Evolutionary conservation across 2,888 invertebrate species (phyloP), one percentile per base, ranked within the genome.

Genomic region (Caenorhabditis sulstoni): DNA sequence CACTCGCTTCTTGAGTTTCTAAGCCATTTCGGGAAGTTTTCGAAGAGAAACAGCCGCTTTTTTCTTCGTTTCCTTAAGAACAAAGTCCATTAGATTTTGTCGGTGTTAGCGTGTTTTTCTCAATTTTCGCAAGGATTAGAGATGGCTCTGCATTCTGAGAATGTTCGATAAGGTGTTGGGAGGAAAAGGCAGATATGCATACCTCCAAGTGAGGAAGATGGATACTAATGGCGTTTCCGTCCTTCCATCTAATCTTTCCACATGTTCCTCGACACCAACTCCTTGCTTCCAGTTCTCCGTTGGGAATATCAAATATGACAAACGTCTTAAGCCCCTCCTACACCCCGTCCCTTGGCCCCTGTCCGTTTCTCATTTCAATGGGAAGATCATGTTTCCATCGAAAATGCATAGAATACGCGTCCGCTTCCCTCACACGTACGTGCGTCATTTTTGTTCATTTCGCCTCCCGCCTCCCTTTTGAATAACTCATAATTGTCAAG

Each of bases 361-460:
- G 3, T 29, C n/a, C n/a, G 29, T 61, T 70, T 53, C 57, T 57
- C 57, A 57, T 70, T 70, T 70, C 61, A 47, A 64, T 62, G 71
- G 37, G 8, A 61, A 64, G 62, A 71, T 71, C 71, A 62, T 55
- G 62, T 71, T 71, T 71, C 62, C 47, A 71, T 71, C 20, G 62
- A 49, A 71, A 71, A 71, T 71, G 71, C 71, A 62, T 62, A 62
- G 45, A 71, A 47, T 71, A 16, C 39, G 14, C 39, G 49, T 49
- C 20, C n/a, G 18, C 16, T 8, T 16, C 20, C 9, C 47, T 18
- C 16, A 22, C 23, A 55, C 70, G 50, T 29, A 8, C 41, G 45
- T 49, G 53, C 41, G 52, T 61, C 68, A 44, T 61, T 23, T 22
- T 16, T 53, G 37, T 61, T 61, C 23, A 55, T 11, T 52, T 23